These are phyloP conservation scores for Melieria crassipennis DNA, from an alignment of 2,888 invertebrate species.

Conservation along the genomic window DNA sequence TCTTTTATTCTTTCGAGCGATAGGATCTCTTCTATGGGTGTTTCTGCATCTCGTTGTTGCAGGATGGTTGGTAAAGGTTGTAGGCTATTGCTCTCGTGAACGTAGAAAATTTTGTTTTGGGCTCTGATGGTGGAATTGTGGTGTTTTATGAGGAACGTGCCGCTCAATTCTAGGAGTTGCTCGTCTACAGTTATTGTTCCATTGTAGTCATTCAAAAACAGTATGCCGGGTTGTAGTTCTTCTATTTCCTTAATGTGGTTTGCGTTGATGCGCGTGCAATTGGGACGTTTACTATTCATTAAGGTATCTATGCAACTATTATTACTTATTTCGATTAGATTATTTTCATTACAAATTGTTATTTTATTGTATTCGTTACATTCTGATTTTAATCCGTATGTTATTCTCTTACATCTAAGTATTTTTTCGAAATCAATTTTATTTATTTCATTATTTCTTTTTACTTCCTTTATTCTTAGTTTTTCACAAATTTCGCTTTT, in stretches of 20 bases:
- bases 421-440: not conserved
- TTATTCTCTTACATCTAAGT: not conserved
- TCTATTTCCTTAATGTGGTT: constrained; percentile 20
- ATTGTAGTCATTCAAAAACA: constrained; percentile 24
- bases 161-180: not conserved
- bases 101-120: constrained; percentile 7
- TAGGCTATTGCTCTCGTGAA: not conserved
- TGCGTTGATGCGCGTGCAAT: constrained; percentile 14
- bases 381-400: not conserved
- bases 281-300: constrained; percentile 12
- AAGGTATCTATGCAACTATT: constrained; percentile 10
- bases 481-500: constrained; percentile 18
- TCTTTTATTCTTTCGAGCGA: not conserved
- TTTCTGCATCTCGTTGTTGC: not conserved
- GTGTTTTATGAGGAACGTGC: not conserved
- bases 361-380: constrained; percentile 1
- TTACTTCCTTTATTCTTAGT: not conserved
- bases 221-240: constrained; percentile 15
- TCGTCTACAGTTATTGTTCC: not conserved
- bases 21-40: not conserved
- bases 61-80: constrained; percentile 4
- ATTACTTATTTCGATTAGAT: constrained; percentile 18
- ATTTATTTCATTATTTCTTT: no score
- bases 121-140: constrained; percentile 5
- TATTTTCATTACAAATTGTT: constrained; percentile 13